Evolutionary conservation across 2,888 invertebrate genomes (phyloP), one percentile per base, ranked within the genome.

Genomic region (Deroplatys truncata): DNA sequence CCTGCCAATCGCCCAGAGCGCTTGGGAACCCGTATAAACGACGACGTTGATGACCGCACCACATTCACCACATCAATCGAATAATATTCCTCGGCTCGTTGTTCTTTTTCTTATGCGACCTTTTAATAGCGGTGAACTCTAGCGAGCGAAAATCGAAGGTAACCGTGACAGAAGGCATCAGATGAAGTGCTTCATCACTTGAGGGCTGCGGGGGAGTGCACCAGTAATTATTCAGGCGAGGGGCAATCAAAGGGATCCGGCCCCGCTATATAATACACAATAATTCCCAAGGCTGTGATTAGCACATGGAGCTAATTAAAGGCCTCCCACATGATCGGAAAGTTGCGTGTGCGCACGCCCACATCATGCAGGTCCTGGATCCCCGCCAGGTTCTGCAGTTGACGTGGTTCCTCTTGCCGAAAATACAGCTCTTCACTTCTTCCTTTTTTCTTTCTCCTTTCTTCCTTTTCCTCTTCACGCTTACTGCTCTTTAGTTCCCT

Each of bases 291-390:
- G 86, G 86, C 84, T 85, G 49, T 86, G 89, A 89, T 89, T 89
- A 89, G 89, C 86, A 87, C 89, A 89, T 89, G 86, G 28, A 87
- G 28, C 84, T 89, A 89, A 89, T 89, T 89, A 89, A 84, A 43
- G 85, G 85, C 89, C 89, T 85, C 85, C 89, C 89, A 89, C 85
- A 86, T 28, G 43, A 28, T 72, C 86, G 13, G 72, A 20, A 8
- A 28, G 16, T 86, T 86, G 86, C 82, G 86, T 86, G 82, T 16
- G 20, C 28, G 28, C 29, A 25, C 86, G 28, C 16, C 72, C 82
- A 29, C 43, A 56, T 10, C 20, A 25, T 25, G 56, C 56, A 25
- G 20, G 56, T 72, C 56, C 56, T 72, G 56, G 56, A 72, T 20
- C 56, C 56, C 20, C 25, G 56, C 56, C 56, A 72, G 56, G 20